Percentiles rank a stretch among this genome's conserved stretches.
Evolutionary conservation across 53 echinoderm and acorn worm genomes (phyloP).

Genomic region (Luidia sarsii): DNA sequence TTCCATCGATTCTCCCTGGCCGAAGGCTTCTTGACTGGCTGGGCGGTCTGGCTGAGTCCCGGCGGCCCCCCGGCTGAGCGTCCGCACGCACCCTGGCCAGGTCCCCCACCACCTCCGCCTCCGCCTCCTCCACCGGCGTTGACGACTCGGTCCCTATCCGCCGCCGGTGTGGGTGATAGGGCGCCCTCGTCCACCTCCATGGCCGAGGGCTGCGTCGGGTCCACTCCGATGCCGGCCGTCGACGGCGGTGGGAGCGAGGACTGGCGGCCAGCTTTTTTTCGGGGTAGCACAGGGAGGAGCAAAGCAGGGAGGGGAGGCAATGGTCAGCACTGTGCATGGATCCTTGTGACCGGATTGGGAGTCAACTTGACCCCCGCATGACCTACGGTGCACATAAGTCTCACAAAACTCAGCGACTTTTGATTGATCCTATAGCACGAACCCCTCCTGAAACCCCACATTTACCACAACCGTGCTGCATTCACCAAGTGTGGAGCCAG

Average conservation of each 20-base stretch:
- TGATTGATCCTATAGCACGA: too few relatives aligned
- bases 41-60: neutral
- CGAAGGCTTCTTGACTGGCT: neutral
- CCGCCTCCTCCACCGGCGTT: too few relatives aligned
- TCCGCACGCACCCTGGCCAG: too few relatives aligned
- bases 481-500: too few relatives aligned
- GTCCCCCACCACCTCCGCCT: too few relatives aligned
- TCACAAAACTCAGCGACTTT: too few relatives aligned
- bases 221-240: neutral
- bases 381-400: too few relatives aligned
- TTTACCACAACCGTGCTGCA: too few relatives aligned
- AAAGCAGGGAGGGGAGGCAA: neutral
- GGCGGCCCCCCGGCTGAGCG: neutral
- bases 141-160: neutral
- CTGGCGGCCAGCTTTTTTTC: slow-evolving; percentile 7
- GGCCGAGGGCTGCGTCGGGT: neutral
- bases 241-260: neutral
- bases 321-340: too few relatives aligned
- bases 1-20: slow-evolving; percentile 26
- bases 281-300: neutral
- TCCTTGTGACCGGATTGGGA: too few relatives aligned
- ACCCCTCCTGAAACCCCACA: too few relatives aligned
- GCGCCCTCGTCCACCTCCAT: slow-evolving; percentile 21
- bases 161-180: neutral
- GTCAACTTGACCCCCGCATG: too few relatives aligned